Evolutionary conservation across 53 echinoderm and acorn worm genomes (phyloP), one percentile per base, ranked within the genome.

Genomic region (Stichopus horrens): DNA sequence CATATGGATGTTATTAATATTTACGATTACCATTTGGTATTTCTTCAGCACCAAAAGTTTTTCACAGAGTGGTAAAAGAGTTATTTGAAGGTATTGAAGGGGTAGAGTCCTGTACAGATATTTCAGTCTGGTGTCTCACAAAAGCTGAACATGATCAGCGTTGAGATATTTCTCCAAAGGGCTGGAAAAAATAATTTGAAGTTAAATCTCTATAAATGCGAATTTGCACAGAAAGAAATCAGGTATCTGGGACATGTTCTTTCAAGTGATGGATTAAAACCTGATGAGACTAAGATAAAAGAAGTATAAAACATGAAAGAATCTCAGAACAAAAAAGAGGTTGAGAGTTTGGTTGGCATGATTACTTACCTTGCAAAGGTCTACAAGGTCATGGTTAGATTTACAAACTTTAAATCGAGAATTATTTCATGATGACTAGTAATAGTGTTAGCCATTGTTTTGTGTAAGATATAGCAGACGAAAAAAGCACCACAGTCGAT

Each of bases 271-370:
- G 90, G 93, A 20, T 13, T 92, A 23, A 90, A 92, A 83, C 88
- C 90, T 23, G 93, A 92, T 83, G 16, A 23, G 21, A n/a, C 52
- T 6, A 92, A 92, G 88, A 57, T 92, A 10, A 68, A 88, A 75
- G 90, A 88, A 57, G 76, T 92, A 52, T 20, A 58, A 57, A 55
- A 63, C 8, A 90, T 90, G 88, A 52, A 23, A 52, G 75, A 52
- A 52, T 90, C 93, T 9, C 88, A 74, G 56, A 74, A 88, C 84
- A 90, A 92, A 65, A 92, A 73, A 52, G 88, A 87, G 21, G 53
- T 92, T 16, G 80, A 88, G 65, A 74, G 83, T 79, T 92, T 81
- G 19, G 52, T 90, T 11, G 91, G 91, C 20, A 89, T 88, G 88
- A 54, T 92, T 5, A 89, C 55, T 14, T 92, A 92, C 63, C 52